Percentiles rank a stretch among this genome's conserved stretches.
phyloP scores from a whole-genome alignment of 2,797 vertebrate genomes.

The Distichodus sexfasciatus region DNA sequence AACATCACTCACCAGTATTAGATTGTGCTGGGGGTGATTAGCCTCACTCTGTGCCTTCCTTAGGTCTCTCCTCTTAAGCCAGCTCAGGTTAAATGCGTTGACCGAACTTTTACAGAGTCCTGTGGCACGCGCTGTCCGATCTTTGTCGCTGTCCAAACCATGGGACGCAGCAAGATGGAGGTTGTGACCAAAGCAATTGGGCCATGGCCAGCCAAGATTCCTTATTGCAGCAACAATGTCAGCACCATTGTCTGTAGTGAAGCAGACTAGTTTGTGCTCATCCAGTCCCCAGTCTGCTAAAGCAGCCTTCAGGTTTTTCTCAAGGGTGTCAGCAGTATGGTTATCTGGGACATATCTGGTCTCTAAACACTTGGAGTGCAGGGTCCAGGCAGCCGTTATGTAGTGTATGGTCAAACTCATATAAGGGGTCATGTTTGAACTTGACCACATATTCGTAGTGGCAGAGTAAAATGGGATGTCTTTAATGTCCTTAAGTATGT shows the following conservation, averaged over 20 bases:
- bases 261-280: conserved; percentile 11
- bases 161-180: conserved; percentile 26
- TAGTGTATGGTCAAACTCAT: too few relatives aligned
- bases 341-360: conserved; percentile 19
- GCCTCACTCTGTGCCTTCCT: conserved; percentile 37
- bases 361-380: neutral
- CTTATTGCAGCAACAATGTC: conserved; percentile 14
- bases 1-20: too few relatives aligned
- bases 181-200: conserved; percentile 39
- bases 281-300: conserved; percentile 17
- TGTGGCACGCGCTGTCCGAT: conserved; percentile 22
- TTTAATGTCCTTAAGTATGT: conserved; percentile 15
- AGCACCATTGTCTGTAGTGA: conserved; percentile 8
- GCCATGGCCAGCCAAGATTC: conserved; percentile 5
- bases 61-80: conserved; percentile 27
- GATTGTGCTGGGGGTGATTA: conserved; percentile 35
- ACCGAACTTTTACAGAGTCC: conserved; percentile 26
- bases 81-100: neutral
- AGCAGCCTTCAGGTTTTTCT: neutral
- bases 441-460: conserved; percentile 28
- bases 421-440: neutral
- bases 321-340: conserved; percentile 12
- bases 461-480: conserved; percentile 15
- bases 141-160: conserved; percentile 31
- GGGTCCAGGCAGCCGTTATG: conserved; percentile 1